phyloP scores from a whole-genome alignment of 2,113 vertebrate species.

The Stegastes partitus region DNA sequence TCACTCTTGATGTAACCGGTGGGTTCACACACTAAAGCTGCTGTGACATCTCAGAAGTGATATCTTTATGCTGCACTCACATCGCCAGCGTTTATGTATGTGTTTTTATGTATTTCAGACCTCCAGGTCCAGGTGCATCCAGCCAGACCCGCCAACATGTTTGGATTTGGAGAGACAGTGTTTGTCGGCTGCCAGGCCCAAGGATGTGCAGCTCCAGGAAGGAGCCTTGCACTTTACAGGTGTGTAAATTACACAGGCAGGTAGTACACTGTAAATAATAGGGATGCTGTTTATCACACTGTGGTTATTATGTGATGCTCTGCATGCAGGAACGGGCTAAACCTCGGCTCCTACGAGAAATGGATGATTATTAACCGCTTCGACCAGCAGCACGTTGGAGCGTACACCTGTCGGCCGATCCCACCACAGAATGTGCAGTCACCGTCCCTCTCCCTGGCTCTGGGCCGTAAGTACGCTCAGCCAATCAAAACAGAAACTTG shows the following conservation, averaged over 20 bases:
- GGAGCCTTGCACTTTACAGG: conserved; percentile 82
- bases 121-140: conserved; percentile 84
- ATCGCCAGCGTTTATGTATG: neutral
- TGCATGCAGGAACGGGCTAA: conserved; percentile 75
- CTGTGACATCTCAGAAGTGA: too few relatives aligned
- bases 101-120: conserved; percentile 71
- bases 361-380: conserved; percentile 82
- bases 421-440: conserved; percentile 84
- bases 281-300: neutral
- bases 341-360: conserved; percentile 80
- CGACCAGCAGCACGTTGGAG: conserved; percentile 76
- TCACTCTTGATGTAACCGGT: conserved; percentile 83
- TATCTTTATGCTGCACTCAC: neutral
- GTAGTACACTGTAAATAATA: neutral
- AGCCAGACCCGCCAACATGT: conserved; percentile 79
- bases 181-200: conserved; percentile 82
- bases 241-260: conserved; percentile 14
- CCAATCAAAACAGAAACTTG: neutral
- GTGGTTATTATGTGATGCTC: neutral
- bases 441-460: conserved; percentile 66
- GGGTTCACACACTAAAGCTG: neutral
- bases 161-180: conserved; percentile 82
- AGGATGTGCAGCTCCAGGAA: conserved; percentile 82
- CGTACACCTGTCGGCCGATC: conserved; percentile 82
- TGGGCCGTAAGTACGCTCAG: conserved; percentile 80